A percentile compares a stretch with the other conserved stretches of the same genome.
These are phyloP conservation scores for Clepsis dumicolana DNA, from an alignment of 2,888 invertebrate species.

Conservation along the genomic window DNA sequence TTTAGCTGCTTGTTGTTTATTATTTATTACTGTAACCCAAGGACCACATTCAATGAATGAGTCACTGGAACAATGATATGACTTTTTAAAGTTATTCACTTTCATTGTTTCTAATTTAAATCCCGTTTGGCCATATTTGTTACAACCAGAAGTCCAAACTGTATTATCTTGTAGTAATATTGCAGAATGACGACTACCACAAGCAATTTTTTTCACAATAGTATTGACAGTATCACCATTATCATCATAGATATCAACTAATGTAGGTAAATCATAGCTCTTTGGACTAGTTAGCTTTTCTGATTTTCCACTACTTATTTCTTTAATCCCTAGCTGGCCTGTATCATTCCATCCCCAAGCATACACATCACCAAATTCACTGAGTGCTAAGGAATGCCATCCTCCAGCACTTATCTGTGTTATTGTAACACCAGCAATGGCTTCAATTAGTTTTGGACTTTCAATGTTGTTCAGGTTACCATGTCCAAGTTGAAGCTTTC, in stretches of 20 bases:
- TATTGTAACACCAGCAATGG: slow-evolving; percentile 91
- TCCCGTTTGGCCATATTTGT: slow-evolving; percentile 93
- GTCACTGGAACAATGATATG: slow-evolving; percentile 55
- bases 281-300: slow-evolving; percentile 51
- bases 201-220: slow-evolving; percentile 87
- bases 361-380: slow-evolving; percentile 93
- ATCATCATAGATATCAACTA: slow-evolving; percentile 72
- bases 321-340: slow-evolving; percentile 92
- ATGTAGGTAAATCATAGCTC: slow-evolving; percentile 67
- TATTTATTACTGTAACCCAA: slow-evolving; percentile 69
- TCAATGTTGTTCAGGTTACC: slow-evolving; percentile 88
- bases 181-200: slow-evolving; percentile 92
- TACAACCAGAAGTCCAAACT: slow-evolving; percentile 92
- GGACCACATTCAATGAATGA: slow-evolving; percentile 66
- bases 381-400: slow-evolving; percentile 94
- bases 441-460: slow-evolving; percentile 89
- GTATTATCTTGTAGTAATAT: slow-evolving; percentile 88
- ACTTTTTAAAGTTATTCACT: slow-evolving; percentile 63
- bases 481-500: slow-evolving; percentile 95
- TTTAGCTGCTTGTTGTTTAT: too few relatives aligned
- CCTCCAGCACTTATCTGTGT: slow-evolving; percentile 91
- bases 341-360: slow-evolving; percentile 97
- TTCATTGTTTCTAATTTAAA: slow-evolving; percentile 61
- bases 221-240: slow-evolving; percentile 76
- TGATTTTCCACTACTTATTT: slow-evolving; percentile 55